Conservation (phyloP, 2,888 invertebrate genomes). For the Melieria omissa region DNA sequence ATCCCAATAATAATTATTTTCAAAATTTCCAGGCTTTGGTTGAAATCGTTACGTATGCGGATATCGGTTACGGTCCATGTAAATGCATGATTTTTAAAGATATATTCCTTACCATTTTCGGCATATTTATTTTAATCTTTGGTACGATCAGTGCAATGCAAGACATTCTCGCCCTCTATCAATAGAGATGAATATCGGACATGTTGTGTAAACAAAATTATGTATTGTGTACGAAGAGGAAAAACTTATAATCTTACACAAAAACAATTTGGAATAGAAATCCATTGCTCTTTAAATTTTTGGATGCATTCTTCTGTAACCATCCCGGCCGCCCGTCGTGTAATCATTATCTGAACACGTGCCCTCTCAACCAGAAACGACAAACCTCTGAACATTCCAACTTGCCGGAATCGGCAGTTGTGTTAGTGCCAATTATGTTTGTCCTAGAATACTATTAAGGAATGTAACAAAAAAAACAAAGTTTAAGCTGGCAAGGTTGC, state of each 20-base stretch:
- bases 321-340: neutral
- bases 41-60: conserved; percentile 88
- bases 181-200: neutral
- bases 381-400: no score
- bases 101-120: conserved; percentile 78
- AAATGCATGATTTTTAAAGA: conserved; percentile 86
- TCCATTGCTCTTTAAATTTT: neutral
- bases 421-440: no score
- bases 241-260: no score
- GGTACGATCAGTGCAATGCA: conserved; percentile 78
- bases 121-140: conserved; percentile 82
- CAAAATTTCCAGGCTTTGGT: conserved; percentile 70
- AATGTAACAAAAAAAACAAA: no score
- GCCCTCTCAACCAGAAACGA: no score
- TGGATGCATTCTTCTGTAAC: neutral
- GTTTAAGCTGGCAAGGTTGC: no score
- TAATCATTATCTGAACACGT: no score
- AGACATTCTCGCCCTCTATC: conserved; percentile 70
- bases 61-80: conserved; percentile 79
- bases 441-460: no score
- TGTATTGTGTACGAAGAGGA: no score
- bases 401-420: no score
- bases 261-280: no score
- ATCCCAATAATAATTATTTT: neutral
- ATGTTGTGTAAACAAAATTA: no score